A percentile compares a stretch with the other conserved stretches of the same genome.
Conservation (phyloP, 2,888 invertebrate genomes). For the Malthinus seriepunctatus region DNA sequence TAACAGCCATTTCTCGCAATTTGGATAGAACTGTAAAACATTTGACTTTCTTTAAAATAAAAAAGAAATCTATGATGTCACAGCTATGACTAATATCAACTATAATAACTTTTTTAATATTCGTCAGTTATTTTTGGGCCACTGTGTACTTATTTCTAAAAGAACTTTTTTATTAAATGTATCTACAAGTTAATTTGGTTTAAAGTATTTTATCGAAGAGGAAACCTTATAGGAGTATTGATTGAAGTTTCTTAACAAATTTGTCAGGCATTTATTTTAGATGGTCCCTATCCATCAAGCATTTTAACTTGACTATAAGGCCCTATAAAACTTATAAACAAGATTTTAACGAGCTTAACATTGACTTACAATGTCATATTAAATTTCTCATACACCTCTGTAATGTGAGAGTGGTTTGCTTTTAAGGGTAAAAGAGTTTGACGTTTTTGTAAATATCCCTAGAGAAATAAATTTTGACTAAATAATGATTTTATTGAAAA, state of each 20-base stretch:
- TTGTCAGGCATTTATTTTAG: conserved; percentile 7
- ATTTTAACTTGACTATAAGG: conserved; percentile 9
- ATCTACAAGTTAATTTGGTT: too few relatives aligned
- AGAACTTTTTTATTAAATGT: too few relatives aligned
- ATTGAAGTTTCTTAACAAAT: conserved; percentile 1
- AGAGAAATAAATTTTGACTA: neutral
- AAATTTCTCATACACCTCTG: conserved; percentile 1
- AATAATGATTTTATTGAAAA: neutral
- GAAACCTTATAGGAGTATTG: neutral
- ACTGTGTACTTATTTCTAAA: too few relatives aligned
- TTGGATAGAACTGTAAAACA: too few relatives aligned
- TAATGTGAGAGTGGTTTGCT: too few relatives aligned
- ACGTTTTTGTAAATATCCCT: neutral
- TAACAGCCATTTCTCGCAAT: too few relatives aligned
- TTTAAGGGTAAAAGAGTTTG: neutral
- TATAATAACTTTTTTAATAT: too few relatives aligned
- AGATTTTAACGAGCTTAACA: conserved; percentile 13
- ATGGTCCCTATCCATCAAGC: conserved; percentile 15
- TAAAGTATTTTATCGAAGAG: too few relatives aligned
- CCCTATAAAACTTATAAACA: conserved; percentile 15
- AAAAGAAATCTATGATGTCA: too few relatives aligned
- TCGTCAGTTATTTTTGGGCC: too few relatives aligned
- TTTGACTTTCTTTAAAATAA: too few relatives aligned
- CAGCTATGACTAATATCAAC: too few relatives aligned
- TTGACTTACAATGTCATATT: conserved; percentile 7